These are phyloP conservation scores for Drosophila paranaensis DNA, from an alignment of 2,888 invertebrate genomes.

Conservation along the genomic window DNA sequence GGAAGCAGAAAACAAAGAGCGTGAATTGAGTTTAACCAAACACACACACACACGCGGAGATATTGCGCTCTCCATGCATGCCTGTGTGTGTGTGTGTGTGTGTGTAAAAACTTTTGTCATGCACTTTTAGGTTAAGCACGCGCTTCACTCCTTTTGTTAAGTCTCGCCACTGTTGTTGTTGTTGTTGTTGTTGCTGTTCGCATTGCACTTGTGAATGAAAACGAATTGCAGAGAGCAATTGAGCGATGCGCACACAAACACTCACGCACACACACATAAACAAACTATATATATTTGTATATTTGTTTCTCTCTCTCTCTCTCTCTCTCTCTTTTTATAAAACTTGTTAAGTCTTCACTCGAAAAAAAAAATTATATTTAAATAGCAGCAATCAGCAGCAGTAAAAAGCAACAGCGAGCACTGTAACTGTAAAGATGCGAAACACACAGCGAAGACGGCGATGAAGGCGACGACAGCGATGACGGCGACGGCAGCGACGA, in stretches of 20 bases:
- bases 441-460: conserved; percentile 13
- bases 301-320: background rate
- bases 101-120: conserved; percentile 55
- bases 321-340: background rate
- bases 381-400: conserved; percentile 46
- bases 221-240: conserved; percentile 49
- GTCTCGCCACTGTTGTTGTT: conserved; percentile 51
- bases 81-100: conserved; percentile 14
- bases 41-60: conserved; percentile 16
- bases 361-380: conserved; percentile 18
- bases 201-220: conserved; percentile 58
- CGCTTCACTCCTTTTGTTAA: conserved; percentile 70
- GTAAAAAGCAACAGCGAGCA: conserved; percentile 50
- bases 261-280: no score
- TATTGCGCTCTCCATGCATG: background rate
- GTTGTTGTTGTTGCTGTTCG: conserved; percentile 24
- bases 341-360: conserved; percentile 24
- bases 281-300: no score
- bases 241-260: conserved; percentile 31
- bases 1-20: conserved; percentile 64
- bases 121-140: conserved; percentile 76
- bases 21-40: conserved; percentile 65
- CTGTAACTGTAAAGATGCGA: conserved; percentile 30
- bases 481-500: conserved; percentile 13
- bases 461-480: conserved; percentile 12